phyloP scores from a whole-genome alignment of 2,888 invertebrate genomes.

The Idaea dimidiata region DNA sequence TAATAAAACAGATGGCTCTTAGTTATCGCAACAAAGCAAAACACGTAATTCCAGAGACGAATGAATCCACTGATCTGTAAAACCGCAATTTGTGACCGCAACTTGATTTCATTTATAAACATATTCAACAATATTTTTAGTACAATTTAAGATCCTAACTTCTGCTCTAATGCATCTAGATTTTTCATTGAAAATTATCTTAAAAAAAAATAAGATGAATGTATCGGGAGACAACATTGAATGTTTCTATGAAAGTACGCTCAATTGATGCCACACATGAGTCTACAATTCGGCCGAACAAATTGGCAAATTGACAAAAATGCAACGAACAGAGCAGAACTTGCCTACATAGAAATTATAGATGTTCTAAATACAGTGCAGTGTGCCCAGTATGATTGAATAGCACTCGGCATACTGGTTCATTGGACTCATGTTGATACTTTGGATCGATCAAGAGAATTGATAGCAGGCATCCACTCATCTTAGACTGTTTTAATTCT shows the following conservation, averaged over 20 bases:
- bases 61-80: constrained; percentile 32
- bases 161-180: neutral
- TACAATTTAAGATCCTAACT: constrained; percentile 24
- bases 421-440: constrained; percentile 53
- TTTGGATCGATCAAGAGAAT: constrained; percentile 23
- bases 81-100: constrained; percentile 33
- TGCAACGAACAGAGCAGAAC: constrained; percentile 49
- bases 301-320: constrained; percentile 74
- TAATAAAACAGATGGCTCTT: constrained; percentile 32
- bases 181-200: neutral
- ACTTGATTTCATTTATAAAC: constrained; percentile 28
- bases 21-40: constrained; percentile 25
- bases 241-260: constrained; percentile 17
- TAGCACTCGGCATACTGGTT: constrained; percentile 45
- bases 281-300: constrained; percentile 43
- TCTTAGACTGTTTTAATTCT: constrained; percentile 3
- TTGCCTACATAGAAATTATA: constrained; percentile 24
- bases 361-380: constrained; percentile 31
- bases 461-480: constrained; percentile 9
- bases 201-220: neutral
- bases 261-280: constrained; percentile 28
- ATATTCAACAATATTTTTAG: constrained; percentile 29
- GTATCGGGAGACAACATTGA: neutral
- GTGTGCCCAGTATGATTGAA: constrained; percentile 42
- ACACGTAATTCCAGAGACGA: constrained; percentile 26